These are phyloP conservation scores for Myopa testacea DNA, from an alignment of 2,888 invertebrate species.

Conservation along the genomic window DNA sequence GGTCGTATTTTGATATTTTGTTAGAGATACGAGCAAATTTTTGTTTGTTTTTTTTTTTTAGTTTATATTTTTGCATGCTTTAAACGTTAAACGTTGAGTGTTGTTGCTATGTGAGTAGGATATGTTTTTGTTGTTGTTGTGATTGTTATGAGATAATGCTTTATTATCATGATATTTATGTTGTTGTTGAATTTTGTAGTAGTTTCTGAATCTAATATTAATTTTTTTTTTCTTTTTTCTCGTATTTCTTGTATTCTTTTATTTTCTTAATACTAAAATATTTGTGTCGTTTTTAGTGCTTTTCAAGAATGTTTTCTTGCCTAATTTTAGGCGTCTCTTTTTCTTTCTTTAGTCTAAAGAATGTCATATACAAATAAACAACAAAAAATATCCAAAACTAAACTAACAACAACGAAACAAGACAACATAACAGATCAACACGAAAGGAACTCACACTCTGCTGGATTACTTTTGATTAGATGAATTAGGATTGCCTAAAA, in stretches of 20 bases:
- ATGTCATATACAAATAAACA: slow-evolving; percentile 44
- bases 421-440: slow-evolving; percentile 52
- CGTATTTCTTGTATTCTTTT: slow-evolving; percentile 12
- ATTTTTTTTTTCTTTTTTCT: background rate
- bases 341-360: background rate
- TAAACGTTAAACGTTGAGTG: slow-evolving; percentile 36
- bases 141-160: slow-evolving; percentile 24
- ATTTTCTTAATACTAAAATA: background rate
- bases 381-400: slow-evolving; percentile 47
- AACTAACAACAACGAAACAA: slow-evolving; percentile 53
- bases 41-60: slow-evolving; percentile 37
- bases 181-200: slow-evolving; percentile 34
- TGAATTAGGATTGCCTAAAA: slow-evolving; percentile 68
- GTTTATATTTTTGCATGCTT: slow-evolving; percentile 27
- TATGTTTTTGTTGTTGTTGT: slow-evolving; percentile 35
- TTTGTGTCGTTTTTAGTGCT: background rate
- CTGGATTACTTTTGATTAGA: slow-evolving; percentile 66
- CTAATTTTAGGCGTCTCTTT: slow-evolving; percentile 35
- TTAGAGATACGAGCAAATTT: slow-evolving; percentile 30
- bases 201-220: slow-evolving; percentile 35
- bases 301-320: slow-evolving; percentile 32
- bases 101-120: slow-evolving; percentile 37
- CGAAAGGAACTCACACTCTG: slow-evolving; percentile 55
- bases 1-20: slow-evolving; percentile 44
- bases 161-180: slow-evolving; percentile 39